phyloP scores from a whole-genome alignment of 2,888 invertebrate genomes.

The Phorcus lineatus region DNA sequence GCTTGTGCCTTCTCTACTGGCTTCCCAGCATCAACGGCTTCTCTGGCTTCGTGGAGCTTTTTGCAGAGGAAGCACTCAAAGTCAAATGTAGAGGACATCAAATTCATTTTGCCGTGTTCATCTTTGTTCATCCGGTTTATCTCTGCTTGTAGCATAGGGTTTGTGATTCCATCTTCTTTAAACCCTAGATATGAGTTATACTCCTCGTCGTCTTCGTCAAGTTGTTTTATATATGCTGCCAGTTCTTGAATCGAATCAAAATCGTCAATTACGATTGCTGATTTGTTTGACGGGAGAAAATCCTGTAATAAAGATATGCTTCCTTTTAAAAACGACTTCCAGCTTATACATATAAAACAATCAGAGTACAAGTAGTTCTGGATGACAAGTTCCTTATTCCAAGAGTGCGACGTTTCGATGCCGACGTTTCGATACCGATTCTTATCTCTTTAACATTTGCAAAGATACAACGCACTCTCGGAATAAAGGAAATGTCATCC shows the following conservation, averaged over 20 bases:
- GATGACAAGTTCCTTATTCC: too few relatives aligned
- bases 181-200: conserved; percentile 61
- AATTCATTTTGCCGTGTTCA: not conserved
- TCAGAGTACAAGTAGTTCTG: too few relatives aligned
- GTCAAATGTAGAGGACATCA: conserved; percentile 56
- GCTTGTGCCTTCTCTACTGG: conserved; percentile 39
- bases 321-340: not conserved
- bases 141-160: conserved; percentile 48
- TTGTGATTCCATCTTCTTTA: conserved; percentile 55
- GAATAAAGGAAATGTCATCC: too few relatives aligned
- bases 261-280: conserved; percentile 64
- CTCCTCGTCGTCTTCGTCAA: conserved; percentile 64
- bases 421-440: too few relatives aligned
- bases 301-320: conserved; percentile 46
- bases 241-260: conserved; percentile 61
- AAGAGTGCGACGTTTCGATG: too few relatives aligned
- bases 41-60: conserved; percentile 50
- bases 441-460: too few relatives aligned
- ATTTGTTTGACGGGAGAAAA: conserved; percentile 64
- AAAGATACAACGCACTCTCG: too few relatives aligned
- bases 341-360: too few relatives aligned
- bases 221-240: conserved; percentile 55
- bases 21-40: conserved; percentile 45
- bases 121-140: conserved; percentile 32
- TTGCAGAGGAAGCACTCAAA: conserved; percentile 71